Evolutionary conservation across 2,888 invertebrate genomes (phyloP).

Genomic region (Brachyptera putata): DNA sequence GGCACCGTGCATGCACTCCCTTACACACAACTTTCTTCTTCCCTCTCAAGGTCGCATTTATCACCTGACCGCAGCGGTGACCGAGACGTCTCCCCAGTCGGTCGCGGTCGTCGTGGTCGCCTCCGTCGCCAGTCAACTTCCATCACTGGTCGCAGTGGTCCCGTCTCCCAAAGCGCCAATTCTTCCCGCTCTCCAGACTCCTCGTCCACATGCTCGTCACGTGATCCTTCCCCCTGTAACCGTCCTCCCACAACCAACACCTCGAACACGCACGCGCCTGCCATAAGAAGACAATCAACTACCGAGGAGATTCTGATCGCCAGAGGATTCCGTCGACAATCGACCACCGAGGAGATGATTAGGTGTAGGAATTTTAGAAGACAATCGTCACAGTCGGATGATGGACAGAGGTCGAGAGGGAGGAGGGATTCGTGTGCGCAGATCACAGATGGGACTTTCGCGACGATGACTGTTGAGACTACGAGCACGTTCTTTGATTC

Average conservation of each 20-base stretch:
- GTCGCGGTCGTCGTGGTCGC: slow-evolving; percentile 62
- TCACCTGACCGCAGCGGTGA: slow-evolving; percentile 73
- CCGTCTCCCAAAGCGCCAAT: slow-evolving; percentile 39
- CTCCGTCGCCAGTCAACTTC: slow-evolving; percentile 76
- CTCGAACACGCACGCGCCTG: slow-evolving; percentile 58
- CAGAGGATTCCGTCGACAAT: slow-evolving; percentile 82
- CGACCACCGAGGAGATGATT: slow-evolving; percentile 91
- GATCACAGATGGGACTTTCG: slow-evolving; percentile 86
- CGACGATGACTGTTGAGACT: slow-evolving; percentile 89
- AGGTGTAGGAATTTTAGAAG: slow-evolving; percentile 82
- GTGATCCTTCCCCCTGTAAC: slow-evolving; percentile 80
- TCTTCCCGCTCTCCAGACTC: slow-evolving; percentile 49
- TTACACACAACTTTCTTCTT: neutral
- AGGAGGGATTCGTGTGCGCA: slow-evolving; percentile 83
- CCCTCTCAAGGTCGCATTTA: slow-evolving; percentile 46
- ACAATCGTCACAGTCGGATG: slow-evolving; percentile 86
- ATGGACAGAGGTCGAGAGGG: slow-evolving; percentile 55
- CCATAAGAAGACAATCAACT: slow-evolving; percentile 81
- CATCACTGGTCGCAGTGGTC: slow-evolving; percentile 55
- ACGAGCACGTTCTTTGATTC: slow-evolving; percentile 90
- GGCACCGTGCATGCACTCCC: no score
- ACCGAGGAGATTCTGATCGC: slow-evolving; percentile 90
- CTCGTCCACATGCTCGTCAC: slow-evolving; percentile 67
- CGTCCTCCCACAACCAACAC: slow-evolving; percentile 46
- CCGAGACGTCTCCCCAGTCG: slow-evolving; percentile 72